phyloP scores from a whole-genome alignment of 2,113 vertebrate species.

The Psettodes erumei region DNA sequence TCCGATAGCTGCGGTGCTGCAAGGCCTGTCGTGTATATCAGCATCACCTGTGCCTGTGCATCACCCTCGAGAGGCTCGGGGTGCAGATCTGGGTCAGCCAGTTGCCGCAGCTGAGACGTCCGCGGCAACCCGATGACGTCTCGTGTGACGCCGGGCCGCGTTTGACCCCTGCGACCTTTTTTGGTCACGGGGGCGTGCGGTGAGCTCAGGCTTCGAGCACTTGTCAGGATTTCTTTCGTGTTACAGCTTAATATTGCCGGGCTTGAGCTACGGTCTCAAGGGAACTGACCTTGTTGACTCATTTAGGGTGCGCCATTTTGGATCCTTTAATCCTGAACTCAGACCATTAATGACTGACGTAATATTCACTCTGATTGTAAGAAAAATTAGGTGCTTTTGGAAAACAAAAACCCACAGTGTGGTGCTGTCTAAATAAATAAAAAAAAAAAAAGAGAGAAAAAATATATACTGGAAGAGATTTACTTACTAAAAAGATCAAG shows the following conservation, averaged over 20 bases:
- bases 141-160: slow-evolving; percentile 32
- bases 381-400: slow-evolving; percentile 77
- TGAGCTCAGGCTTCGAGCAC: slow-evolving; percentile 52
- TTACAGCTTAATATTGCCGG: slow-evolving; percentile 61
- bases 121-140: slow-evolving; percentile 64
- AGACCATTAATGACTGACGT: slow-evolving; percentile 69
- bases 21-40: slow-evolving; percentile 47
- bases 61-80: slow-evolving; percentile 39
- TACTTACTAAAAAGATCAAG: slow-evolving; percentile 79
- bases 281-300: slow-evolving; percentile 56
- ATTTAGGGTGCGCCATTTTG: slow-evolving; percentile 63
- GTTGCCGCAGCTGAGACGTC: slow-evolving; percentile 47
- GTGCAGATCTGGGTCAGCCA: slow-evolving; percentile 31
- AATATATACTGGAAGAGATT: slow-evolving; percentile 78
- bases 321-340: slow-evolving; percentile 76
- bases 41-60: slow-evolving; percentile 56
- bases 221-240: slow-evolving; percentile 46
- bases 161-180: slow-evolving; percentile 51
- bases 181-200: slow-evolving; percentile 6
- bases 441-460: slow-evolving; percentile 16
- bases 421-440: slow-evolving; percentile 76
- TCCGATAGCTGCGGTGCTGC: slow-evolving; percentile 55
- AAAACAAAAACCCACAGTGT: slow-evolving; percentile 69
- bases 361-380: slow-evolving; percentile 79
- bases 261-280: slow-evolving; percentile 56